phyloP scores from a whole-genome alignment of 1,140 invertebrate species.

The Cylas formicarius region DNA sequence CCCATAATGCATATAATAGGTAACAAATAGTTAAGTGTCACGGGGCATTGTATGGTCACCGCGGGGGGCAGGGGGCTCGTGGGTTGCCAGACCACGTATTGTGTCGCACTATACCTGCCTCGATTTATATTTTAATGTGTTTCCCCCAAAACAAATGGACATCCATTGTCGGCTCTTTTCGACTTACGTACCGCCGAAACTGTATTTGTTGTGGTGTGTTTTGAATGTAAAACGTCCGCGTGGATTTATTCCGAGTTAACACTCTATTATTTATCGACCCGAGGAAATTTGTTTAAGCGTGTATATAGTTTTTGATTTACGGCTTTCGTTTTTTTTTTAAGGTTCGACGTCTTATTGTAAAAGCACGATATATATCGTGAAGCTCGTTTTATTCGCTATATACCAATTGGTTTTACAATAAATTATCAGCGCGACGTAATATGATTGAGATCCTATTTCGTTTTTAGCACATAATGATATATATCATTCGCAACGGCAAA shows the following conservation, averaged over 20 bases:
- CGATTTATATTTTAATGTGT: slow-evolving; percentile 41
- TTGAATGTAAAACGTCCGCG: slow-evolving; percentile 34
- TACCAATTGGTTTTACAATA: slow-evolving; percentile 28
- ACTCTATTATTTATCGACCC: slow-evolving; percentile 36
- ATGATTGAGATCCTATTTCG: slow-evolving; percentile 24
- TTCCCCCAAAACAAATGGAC: slow-evolving; percentile 41
- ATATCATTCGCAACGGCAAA: too few relatives aligned
- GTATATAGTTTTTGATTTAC: slow-evolving; percentile 33
- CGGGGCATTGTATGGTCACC: slow-evolving; percentile 30
- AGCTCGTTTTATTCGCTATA: slow-evolving; percentile 28
- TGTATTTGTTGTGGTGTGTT: slow-evolving; percentile 38
- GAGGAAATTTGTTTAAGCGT: slow-evolving; percentile 34
- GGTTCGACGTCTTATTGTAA: slow-evolving; percentile 26
- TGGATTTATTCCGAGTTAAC: slow-evolving; percentile 34
- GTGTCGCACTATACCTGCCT: slow-evolving; percentile 37
- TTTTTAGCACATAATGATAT: slow-evolving; percentile 19
- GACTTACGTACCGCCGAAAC: slow-evolving; percentile 33
- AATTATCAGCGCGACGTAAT: slow-evolving; percentile 16
- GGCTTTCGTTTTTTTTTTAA: slow-evolving; percentile 27
- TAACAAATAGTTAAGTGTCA: slow-evolving; percentile 38
- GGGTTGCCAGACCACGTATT: slow-evolving; percentile 31
- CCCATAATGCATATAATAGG: slow-evolving; percentile 35
- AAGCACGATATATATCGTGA: slow-evolving; percentile 28
- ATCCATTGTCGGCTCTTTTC: slow-evolving; percentile 37
- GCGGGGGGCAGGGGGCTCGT: slow-evolving; percentile 22